These are phyloP conservation scores for Anas bahamensis DNA, from an alignment of 2,797 vertebrate genomes.

Conservation along the genomic window DNA sequence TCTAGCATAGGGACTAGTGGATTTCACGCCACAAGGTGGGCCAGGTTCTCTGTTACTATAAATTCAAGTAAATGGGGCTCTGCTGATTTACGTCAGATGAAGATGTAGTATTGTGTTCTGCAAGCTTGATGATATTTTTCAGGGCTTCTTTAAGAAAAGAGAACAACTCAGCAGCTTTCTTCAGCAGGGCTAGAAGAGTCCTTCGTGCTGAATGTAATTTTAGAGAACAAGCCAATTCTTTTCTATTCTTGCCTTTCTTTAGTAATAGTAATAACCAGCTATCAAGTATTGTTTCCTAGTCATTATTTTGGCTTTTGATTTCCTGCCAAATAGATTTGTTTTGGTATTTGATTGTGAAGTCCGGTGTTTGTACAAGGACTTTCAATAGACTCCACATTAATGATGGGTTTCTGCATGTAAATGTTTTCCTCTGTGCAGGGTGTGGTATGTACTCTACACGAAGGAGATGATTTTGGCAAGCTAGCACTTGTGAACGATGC, in stretches of 20 bases:
- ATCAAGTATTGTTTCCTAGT: constrained; percentile 66
- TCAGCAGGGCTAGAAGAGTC: constrained; percentile 20
- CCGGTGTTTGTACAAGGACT: constrained; percentile 55
- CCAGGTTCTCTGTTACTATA: neutral
- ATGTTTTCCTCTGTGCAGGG: constrained; percentile 83
- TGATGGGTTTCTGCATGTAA: constrained; percentile 55
- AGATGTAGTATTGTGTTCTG: neutral
- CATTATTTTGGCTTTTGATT: constrained; percentile 67
- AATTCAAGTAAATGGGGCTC: neutral
- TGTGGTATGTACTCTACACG: constrained; percentile 96
- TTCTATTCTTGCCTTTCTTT: constrained; percentile 58
- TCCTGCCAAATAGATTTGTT: constrained; percentile 71
- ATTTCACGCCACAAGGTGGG: neutral
- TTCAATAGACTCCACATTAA: constrained; percentile 58
- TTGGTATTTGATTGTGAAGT: constrained; percentile 63
- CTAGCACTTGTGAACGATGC: constrained; percentile 97
- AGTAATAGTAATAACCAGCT: constrained; percentile 65
- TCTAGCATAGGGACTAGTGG: neutral
- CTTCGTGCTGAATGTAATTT: constrained; percentile 48
- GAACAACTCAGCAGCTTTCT: neutral
- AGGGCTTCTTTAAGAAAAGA: neutral
- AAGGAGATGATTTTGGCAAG: constrained; percentile 99
- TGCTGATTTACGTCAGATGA: neutral
- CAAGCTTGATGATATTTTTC: neutral
- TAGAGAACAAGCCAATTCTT: constrained; percentile 54